These are phyloP conservation scores for Magallana gigas DNA, from an alignment of 1,140 invertebrate genomes.

Conservation along the genomic window DNA sequence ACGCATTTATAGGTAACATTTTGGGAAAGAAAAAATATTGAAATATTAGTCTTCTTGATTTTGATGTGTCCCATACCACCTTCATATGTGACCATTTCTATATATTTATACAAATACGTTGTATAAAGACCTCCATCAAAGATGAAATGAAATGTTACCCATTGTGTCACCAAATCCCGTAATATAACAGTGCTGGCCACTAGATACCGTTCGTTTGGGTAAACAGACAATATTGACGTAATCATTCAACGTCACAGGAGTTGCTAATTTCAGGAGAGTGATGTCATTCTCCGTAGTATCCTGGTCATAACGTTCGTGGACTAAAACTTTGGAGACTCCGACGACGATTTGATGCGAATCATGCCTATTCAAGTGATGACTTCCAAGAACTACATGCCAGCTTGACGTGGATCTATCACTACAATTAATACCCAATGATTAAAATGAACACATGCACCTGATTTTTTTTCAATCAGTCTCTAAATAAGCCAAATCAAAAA, in stretches of 20 bases:
- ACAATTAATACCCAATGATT: not conserved
- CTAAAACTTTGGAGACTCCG: slow-evolving; percentile 56
- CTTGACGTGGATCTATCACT: slow-evolving; percentile 52
- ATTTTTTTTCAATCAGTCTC: no score
- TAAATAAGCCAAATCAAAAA: no score
- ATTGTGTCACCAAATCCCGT: slow-evolving; percentile 70
- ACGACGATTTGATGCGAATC: slow-evolving; percentile 54
- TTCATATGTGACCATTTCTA: no score
- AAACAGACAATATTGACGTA: slow-evolving; percentile 84
- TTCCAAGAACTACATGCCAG: slow-evolving; percentile 79
- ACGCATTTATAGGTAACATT: no score
- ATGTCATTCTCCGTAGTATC: slow-evolving; percentile 82
- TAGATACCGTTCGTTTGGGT: slow-evolving; percentile 74
- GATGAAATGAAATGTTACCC: slow-evolving; percentile 43
- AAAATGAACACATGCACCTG: no score
- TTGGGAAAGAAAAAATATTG: no score
- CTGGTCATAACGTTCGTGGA: slow-evolving; percentile 65
- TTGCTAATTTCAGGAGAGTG: slow-evolving; percentile 81
- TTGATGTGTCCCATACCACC: no score
- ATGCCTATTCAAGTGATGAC: slow-evolving; percentile 79
- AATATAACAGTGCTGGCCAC: slow-evolving; percentile 60
- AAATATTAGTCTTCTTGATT: no score
- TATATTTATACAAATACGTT: no score
- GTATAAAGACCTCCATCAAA: no score
- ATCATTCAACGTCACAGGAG: slow-evolving; percentile 80